Conservation (phyloP, 2,797 vertebrate species). For the Pyrocephalus nanus region DNA sequence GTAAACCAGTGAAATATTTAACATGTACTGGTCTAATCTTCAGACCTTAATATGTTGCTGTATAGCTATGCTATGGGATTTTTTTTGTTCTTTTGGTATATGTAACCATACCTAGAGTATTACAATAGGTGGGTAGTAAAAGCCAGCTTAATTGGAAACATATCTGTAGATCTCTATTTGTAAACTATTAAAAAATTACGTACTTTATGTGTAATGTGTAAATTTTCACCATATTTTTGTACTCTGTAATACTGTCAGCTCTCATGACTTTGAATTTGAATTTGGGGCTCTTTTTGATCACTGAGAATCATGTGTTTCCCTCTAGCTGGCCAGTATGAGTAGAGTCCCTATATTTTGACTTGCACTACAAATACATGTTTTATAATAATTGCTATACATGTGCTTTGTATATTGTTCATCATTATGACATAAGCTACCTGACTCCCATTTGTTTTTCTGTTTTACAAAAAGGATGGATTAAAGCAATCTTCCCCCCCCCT, state of each 20-base stretch:
- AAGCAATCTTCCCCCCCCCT: not conserved
- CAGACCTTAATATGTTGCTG: slow-evolving; percentile 76
- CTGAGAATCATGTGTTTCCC: slow-evolving; percentile 75
- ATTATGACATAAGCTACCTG: slow-evolving; percentile 76
- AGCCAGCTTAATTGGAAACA: slow-evolving; percentile 81
- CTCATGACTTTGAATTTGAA: slow-evolving; percentile 76
- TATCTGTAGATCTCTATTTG: slow-evolving; percentile 78
- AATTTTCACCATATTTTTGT: slow-evolving; percentile 81
- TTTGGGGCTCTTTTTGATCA: slow-evolving; percentile 75
- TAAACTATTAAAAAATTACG: slow-evolving; percentile 78
- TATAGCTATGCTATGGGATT: slow-evolving; percentile 72
- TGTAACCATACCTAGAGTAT: slow-evolving; percentile 78
- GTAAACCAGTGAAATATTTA: slow-evolving; percentile 78
- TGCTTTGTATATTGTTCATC: slow-evolving; percentile 75
- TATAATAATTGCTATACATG: slow-evolving; percentile 73
- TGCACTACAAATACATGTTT: slow-evolving; percentile 81
- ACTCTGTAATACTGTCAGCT: slow-evolving; percentile 78
- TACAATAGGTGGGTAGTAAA: slow-evolving; percentile 77
- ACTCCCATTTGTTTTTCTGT: slow-evolving; percentile 53
- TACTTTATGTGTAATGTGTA: slow-evolving; percentile 79
- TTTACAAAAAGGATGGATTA: slow-evolving; percentile 50
- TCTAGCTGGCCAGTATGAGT: slow-evolving; percentile 79
- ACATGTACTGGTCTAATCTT: slow-evolving; percentile 73
- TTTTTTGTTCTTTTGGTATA: slow-evolving; percentile 71
- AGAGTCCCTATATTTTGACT: slow-evolving; percentile 79